Conservation (phyloP, 2,113 vertebrate species). For the Seriola dumerili region DNA sequence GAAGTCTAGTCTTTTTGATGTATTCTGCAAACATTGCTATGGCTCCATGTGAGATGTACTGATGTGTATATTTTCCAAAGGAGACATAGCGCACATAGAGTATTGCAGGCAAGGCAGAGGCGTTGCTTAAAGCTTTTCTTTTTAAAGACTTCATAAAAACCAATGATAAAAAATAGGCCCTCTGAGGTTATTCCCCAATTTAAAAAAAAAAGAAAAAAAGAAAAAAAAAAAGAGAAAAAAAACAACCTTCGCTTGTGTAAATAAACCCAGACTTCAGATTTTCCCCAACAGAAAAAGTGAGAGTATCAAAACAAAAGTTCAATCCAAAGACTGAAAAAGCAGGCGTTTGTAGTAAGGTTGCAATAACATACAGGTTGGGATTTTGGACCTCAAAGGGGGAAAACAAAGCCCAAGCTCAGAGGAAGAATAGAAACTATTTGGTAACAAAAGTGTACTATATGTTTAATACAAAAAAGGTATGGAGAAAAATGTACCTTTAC, state of each 20-base stretch:
- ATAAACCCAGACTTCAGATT: constrained; percentile 86
- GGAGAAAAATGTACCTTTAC: constrained; percentile 99
- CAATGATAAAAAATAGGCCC: constrained; percentile 91
- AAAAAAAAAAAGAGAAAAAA: constrained; percentile 57
- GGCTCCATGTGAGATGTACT: constrained; percentile 76
- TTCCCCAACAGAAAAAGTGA: constrained; percentile 81
- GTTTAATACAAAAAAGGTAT: constrained; percentile 98
- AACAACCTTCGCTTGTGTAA: constrained; percentile 85
- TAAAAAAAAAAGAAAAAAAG: constrained; percentile 78
- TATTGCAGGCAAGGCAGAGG: constrained; percentile 99
- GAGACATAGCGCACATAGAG: constrained; percentile 89
- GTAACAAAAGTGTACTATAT: constrained; percentile 99
- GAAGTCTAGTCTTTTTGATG: constrained; percentile 73
- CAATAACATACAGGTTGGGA: constrained; percentile 89
- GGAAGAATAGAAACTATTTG: constrained; percentile 96
- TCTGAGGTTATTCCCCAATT: constrained; percentile 90
- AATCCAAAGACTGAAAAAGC: constrained; percentile 87
- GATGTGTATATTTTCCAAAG: constrained; percentile 70
- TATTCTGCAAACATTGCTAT: constrained; percentile 83
- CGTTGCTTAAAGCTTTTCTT: constrained; percentile 99
- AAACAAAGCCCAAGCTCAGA: constrained; percentile 89
- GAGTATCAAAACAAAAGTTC: constrained; percentile 79
- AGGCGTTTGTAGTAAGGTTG: constrained; percentile 83
- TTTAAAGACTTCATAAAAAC: constrained; percentile 98
- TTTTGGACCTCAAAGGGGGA: constrained; percentile 85